A percentile compares a stretch with the other conserved stretches of the same genome.
These are phyloP conservation scores for Dicranocentrus wangi DNA, from an alignment of 2,888 invertebrate genomes.

Conservation along the genomic window DNA sequence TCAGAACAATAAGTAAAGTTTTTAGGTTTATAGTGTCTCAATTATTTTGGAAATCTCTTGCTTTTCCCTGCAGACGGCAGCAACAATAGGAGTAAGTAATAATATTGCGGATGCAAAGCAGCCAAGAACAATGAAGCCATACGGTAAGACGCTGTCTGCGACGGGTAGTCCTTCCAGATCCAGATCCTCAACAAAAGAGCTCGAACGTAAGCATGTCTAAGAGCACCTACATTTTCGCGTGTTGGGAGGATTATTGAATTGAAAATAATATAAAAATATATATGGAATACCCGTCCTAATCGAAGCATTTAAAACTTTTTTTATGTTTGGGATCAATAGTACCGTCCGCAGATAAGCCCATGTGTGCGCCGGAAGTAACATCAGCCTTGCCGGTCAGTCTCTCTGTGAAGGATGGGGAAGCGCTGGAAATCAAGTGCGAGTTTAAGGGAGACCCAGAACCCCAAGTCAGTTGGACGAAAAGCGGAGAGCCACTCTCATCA, in stretches of 20 bases:
- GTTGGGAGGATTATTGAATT: not conserved
- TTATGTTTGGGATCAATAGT: no score
- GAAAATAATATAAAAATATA: not conserved
- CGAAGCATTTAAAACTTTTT: no score
- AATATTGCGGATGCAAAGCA: conserved; percentile 70
- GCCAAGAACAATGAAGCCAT: conserved; percentile 75
- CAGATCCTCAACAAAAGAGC: conserved; percentile 90
- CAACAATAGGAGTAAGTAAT: conserved; percentile 73
- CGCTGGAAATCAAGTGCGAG: conserved; percentile 86
- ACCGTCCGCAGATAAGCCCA: conserved; percentile 88
- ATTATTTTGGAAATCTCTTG: no score
- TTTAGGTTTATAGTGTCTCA: no score
- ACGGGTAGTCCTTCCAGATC: conserved; percentile 90
- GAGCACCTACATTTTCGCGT: no score
- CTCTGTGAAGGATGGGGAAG: conserved; percentile 85
- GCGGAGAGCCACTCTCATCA: conserved; percentile 79
- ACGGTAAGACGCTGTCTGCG: conserved; percentile 82
- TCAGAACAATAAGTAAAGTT: no score
- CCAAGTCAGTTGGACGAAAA: conserved; percentile 76
- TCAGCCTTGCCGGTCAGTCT: conserved; percentile 78
- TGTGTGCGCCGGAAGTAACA: conserved; percentile 90
- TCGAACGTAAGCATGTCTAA: conserved; percentile 82
- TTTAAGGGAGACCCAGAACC: conserved; percentile 95
- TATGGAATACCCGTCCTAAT: not conserved
- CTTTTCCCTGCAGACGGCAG: conserved; percentile 72